These are phyloP conservation scores for Callithrix jacchus DNA, from an alignment of 2,113 vertebrate species.

Conservation along the genomic window DNA sequence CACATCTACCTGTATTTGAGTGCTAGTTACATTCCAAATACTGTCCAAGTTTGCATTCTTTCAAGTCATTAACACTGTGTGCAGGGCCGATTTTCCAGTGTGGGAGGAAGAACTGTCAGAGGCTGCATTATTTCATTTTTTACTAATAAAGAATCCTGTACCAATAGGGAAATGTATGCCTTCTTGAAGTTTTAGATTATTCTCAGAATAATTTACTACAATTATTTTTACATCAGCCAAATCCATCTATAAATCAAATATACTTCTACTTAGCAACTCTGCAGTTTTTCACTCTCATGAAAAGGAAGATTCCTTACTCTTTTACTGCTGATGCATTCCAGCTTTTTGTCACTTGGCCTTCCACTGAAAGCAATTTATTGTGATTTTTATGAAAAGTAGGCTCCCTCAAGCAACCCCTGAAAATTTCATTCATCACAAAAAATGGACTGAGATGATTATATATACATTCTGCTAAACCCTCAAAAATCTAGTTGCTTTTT, in stretches of 20 bases:
- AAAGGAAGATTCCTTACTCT: not conserved
- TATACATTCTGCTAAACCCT: not conserved
- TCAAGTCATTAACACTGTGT: not conserved
- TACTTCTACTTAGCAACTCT: not conserved
- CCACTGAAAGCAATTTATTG: not conserved
- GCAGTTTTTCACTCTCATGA: not conserved
- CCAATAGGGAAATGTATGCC: not conserved
- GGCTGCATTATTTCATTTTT: conserved; percentile 35
- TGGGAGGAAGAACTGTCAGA: conserved; percentile 38
- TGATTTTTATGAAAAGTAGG: not conserved
- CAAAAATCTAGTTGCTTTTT: not conserved
- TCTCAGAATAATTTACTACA: conserved; percentile 46
- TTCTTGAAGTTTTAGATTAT: conserved; percentile 50
- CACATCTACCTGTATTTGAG: not conserved
- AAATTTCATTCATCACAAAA: not conserved
- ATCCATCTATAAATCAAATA: conserved; percentile 60
- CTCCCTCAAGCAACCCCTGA: not conserved
- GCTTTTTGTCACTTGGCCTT: not conserved
- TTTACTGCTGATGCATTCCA: not conserved
- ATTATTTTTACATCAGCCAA: conserved; percentile 56
- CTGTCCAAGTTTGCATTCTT: conserved; percentile 18
- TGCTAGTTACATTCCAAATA: conserved; percentile 37
- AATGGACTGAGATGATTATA: not conserved
- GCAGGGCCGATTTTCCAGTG: not conserved
- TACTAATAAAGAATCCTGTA: conserved; percentile 19